phyloP scores from a whole-genome alignment of 2,888 invertebrate genomes.

The Thymelicus acteon region DNA sequence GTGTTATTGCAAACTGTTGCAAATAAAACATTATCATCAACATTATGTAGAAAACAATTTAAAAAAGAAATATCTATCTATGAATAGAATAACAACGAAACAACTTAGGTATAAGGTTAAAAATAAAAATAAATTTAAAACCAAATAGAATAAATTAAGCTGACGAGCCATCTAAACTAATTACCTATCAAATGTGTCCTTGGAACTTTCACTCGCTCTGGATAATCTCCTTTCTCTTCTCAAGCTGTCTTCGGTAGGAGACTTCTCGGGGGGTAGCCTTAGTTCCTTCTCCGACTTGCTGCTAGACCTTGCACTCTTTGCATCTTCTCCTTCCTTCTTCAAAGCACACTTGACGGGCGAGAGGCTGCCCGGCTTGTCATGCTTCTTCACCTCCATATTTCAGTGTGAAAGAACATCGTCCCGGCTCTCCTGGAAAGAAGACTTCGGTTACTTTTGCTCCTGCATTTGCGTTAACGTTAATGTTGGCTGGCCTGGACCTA shows the following conservation, averaged over 20 bases:
- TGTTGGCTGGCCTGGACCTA: no score
- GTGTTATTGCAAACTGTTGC: no score
- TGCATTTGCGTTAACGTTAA: not conserved
- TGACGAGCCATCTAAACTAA: no score
- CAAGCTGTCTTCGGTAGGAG: conserved; percentile 62
- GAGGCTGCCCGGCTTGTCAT: conserved; percentile 74
- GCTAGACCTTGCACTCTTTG: conserved; percentile 59
- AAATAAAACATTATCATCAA: no score
- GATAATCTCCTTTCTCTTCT: conserved; percentile 66
- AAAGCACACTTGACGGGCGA: conserved; percentile 69
- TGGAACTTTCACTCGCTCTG: conserved; percentile 70
- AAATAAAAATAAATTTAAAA: no score
- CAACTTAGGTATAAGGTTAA: no score
- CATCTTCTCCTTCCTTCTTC: conserved; percentile 67
- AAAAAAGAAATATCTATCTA: no score
- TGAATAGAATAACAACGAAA: no score
- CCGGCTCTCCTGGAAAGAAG: conserved; percentile 56
- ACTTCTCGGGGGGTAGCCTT: conserved; percentile 69
- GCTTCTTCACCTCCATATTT: conserved; percentile 80
- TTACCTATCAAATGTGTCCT: conserved; percentile 75
- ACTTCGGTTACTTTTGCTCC: not conserved
- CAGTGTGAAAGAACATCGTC: conserved; percentile 62
- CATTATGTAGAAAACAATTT: no score
- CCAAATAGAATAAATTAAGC: no score
- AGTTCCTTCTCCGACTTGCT: conserved; percentile 73